Base-by-base conservation (phyloP, 1,140 invertebrate species). In the Trachymyrmex cornetzi region DNA sequence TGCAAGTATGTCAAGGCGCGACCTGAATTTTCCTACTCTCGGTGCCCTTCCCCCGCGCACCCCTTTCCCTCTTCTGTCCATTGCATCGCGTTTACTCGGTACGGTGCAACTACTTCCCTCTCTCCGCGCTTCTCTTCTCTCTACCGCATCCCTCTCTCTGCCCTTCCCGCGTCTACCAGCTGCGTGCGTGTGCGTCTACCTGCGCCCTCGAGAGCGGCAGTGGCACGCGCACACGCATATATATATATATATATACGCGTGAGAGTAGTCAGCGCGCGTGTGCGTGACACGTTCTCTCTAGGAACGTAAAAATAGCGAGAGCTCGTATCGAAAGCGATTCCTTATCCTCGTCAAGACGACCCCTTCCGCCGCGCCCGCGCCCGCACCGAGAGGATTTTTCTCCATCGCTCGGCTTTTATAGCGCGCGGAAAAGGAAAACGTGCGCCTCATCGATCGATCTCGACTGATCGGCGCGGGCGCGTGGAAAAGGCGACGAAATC, bases 1-100 rank as follows among this genome's bases (percentile, higher is more conserved):
- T 94, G 93, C 94, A 95, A 95, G 94, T 95, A 92, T 95, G 95
- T 95, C 95, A 95, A 95, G 95, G 95, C 95, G 94, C 94, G 95
- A 95, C 95, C 95, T 95, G 95, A 95, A 95, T 95, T 95, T 95
- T 95, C 95, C 94, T 95, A 94, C 93, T 95, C 94, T 94, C 91
- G 75, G 69, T 90, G 67, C 91, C 90, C 90, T 80, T 69, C 80
- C 64, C 87, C 55, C 57, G 34, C 72, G 22, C 63, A 3, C 19
- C 11, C 14, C 38, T 44, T 11, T 44, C 38, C 19, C 50, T 57
- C 19, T 79, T n/a, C 63, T 11, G 14, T n/a, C 50, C 72, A 61
- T 77, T 89, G 75, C 88, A 80, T 72, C 66, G 64, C 79, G 86
- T 59, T 85, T 85, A 71, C 89, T 88, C 34, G 34, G 34, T 34